These are phyloP conservation scores for Pitangus sulphuratus DNA, from an alignment of 2,797 vertebrate genomes.

Conservation along the genomic window DNA sequence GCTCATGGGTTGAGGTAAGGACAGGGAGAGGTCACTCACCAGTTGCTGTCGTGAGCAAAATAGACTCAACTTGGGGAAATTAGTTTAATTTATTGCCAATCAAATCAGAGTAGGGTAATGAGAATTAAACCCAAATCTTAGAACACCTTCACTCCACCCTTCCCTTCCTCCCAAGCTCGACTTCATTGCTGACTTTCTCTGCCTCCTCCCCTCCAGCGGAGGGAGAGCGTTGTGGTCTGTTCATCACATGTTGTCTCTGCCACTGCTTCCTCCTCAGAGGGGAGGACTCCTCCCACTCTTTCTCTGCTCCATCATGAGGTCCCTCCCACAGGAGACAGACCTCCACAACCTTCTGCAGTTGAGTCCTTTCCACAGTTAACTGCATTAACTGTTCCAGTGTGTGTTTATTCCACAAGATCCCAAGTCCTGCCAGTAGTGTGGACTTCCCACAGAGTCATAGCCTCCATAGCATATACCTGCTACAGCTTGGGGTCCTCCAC, in stretches of 20 bases:
- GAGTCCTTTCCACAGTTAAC: neutral
- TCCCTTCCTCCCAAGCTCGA: neutral
- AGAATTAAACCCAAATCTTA: neutral
- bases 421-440: neutral
- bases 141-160: neutral
- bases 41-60: neutral
- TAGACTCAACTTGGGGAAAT: neutral
- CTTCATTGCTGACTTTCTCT: neutral
- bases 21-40: neutral
- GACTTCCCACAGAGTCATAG: neutral
- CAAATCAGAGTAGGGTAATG: neutral
- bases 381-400: neutral
- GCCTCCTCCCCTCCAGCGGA: neutral
- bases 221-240: neutral
- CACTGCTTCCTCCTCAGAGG: neutral
- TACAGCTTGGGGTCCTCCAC: neutral
- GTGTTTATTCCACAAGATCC: neutral
- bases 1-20: neutral
- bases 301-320: accelerated
- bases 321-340: neutral
- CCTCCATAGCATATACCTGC: neutral
- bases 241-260: neutral
- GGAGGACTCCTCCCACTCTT: neutral
- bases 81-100: neutral
- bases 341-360: neutral